These are phyloP conservation scores for Drosophila sordidula DNA, from an alignment of 2,888 invertebrate genomes.

Conservation along the genomic window DNA sequence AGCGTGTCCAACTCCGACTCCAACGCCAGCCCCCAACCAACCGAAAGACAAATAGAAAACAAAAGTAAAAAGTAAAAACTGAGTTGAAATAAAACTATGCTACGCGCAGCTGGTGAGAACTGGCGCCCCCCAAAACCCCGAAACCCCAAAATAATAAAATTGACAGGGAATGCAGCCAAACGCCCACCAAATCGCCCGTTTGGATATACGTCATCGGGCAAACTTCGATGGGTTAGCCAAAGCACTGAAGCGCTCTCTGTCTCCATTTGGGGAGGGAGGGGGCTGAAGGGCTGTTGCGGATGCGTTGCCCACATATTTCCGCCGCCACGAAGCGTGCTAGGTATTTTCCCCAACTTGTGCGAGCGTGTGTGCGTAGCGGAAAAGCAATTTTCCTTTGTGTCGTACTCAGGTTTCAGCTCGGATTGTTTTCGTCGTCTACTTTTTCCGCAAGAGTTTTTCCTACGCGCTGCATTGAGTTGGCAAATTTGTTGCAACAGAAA, in stretches of 20 bases:
- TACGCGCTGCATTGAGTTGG: slow-evolving; percentile 67
- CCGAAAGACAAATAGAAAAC: slow-evolving; percentile 77
- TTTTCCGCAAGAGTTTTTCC: slow-evolving; percentile 46
- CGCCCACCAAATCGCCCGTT: slow-evolving; percentile 10
- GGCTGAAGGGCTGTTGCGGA: neutral
- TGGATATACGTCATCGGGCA: slow-evolving; percentile 65
- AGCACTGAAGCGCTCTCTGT: slow-evolving; percentile 35
- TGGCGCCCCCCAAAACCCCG: slow-evolving; percentile 39
- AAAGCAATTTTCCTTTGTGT: slow-evolving; percentile 81
- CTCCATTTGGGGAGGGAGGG: slow-evolving; percentile 13
- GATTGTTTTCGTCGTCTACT: slow-evolving; percentile 64
- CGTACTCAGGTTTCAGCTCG: slow-evolving; percentile 75
- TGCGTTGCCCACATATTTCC: slow-evolving; percentile 77
- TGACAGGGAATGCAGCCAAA: slow-evolving; percentile 55
- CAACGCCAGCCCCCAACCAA: slow-evolving; percentile 7
- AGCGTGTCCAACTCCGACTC: slow-evolving; percentile 45
- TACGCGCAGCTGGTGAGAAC: slow-evolving; percentile 45
- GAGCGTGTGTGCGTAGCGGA: slow-evolving; percentile 68
- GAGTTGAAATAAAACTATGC: slow-evolving; percentile 73
- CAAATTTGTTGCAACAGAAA: slow-evolving; percentile 79
- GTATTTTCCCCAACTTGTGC: slow-evolving; percentile 54
- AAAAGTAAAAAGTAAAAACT: slow-evolving; percentile 58
- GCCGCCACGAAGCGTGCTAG: slow-evolving; percentile 74
- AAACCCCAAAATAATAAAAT: slow-evolving; percentile 52
- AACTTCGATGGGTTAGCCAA: slow-evolving; percentile 71